Evolutionary conservation across 2,113 vertebrate species (phyloP).

Genomic region (Gymnorhina tibicen): DNA sequence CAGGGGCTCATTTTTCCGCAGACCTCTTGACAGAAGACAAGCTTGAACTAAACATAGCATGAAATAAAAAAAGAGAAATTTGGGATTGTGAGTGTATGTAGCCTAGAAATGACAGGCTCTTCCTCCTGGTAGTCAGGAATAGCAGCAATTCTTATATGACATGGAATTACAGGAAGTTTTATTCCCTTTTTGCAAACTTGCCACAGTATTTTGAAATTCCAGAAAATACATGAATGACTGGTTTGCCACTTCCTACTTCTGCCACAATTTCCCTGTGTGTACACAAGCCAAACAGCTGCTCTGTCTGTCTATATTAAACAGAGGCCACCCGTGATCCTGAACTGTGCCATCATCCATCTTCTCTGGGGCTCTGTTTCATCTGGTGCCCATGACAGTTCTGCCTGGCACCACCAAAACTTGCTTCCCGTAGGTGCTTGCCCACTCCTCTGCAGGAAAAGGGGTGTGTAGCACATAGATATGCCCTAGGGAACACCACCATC

Average conservation of each 20-base stretch:
- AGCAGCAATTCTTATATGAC: neutral
- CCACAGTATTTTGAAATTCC: neutral
- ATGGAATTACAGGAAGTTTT: neutral
- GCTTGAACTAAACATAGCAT: neutral
- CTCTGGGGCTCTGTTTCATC: neutral
- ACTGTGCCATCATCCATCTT: accelerated
- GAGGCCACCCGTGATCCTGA: neutral
- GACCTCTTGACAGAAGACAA: neutral
- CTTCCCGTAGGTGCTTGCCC: neutral
- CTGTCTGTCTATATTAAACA: neutral
- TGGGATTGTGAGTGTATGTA: neutral
- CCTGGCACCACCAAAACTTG: accelerated
- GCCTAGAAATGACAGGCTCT: neutral
- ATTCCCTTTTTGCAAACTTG: neutral
- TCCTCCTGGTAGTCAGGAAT: neutral
- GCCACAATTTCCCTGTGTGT: neutral
- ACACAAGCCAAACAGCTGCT: neutral
- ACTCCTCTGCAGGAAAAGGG: neutral
- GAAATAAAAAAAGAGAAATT: neutral
- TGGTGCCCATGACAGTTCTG: accelerated
- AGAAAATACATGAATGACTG: neutral
- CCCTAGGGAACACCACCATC: neutral
- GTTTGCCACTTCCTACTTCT: neutral
- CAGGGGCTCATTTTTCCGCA: neutral
- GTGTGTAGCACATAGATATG: neutral